Evolutionary conservation across 2,113 vertebrate genomes (phyloP).

Genomic region (Crypturellus undulatus): DNA sequence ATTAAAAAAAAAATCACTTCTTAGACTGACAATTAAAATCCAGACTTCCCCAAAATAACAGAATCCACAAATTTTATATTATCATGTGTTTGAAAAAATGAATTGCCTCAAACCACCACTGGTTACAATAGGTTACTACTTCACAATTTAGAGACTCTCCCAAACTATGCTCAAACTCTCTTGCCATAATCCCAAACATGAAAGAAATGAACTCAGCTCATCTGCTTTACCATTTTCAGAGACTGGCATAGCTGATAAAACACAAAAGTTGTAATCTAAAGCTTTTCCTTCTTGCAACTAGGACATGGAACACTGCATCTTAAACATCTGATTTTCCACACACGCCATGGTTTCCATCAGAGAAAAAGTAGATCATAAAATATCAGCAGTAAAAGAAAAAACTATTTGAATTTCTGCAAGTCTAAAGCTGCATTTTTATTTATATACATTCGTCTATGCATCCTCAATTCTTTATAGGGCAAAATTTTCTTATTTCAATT

Average conservation of each 20-base stretch:
- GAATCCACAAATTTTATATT: background rate
- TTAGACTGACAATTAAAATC: background rate
- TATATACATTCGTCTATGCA: background rate
- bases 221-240: fast-evolving
- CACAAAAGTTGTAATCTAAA: background rate
- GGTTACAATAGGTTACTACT: background rate
- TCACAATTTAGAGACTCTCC: background rate
- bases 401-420: background rate
- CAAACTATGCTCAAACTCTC: background rate
- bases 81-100: background rate
- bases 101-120: background rate
- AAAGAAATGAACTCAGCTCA: background rate
- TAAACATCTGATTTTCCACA: background rate
- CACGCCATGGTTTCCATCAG: background rate
- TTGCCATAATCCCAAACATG: background rate
- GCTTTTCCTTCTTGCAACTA: background rate
- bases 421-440: background rate
- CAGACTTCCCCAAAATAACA: background rate
- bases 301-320: background rate
- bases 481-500: background rate
- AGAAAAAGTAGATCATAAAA: background rate
- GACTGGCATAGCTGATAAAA: background rate
- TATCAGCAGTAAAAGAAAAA: background rate
- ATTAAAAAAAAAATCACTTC: background rate
- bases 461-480: background rate